Evolutionary conservation across 2,888 invertebrate genomes (phyloP).

Genomic region (Amphipyra tragopoginis): DNA sequence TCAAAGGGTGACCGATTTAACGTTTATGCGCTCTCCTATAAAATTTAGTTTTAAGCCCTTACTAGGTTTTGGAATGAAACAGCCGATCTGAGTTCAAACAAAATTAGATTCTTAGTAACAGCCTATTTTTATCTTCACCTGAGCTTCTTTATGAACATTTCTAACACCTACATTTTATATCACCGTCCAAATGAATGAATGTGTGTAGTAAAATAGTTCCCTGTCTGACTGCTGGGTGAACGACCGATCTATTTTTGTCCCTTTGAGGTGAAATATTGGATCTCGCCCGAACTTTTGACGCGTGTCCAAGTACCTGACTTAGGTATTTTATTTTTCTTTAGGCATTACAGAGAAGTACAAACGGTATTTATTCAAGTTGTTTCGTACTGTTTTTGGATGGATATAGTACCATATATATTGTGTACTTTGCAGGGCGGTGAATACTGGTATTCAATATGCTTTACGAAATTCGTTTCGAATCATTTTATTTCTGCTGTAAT

Average conservation of each 20-base stretch:
- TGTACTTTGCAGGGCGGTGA: too few relatives aligned
- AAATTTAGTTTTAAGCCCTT: too few relatives aligned
- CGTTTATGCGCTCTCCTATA: too few relatives aligned
- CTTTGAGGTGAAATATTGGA: conserved; percentile 60
- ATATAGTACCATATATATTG: too few relatives aligned
- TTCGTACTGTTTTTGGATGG: too few relatives aligned
- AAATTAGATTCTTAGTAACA: not conserved
- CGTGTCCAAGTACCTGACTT: conserved; percentile 41
- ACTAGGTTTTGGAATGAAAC: too few relatives aligned
- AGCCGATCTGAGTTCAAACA: not conserved
- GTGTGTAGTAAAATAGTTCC: conserved; percentile 34
- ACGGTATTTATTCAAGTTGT: not conserved
- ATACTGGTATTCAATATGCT: too few relatives aligned
- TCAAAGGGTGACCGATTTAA: too few relatives aligned
- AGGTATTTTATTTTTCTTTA: conserved; percentile 22
- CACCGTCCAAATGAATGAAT: conserved; percentile 42
- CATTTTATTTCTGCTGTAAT: too few relatives aligned
- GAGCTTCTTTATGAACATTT: not conserved
- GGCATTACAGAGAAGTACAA: not conserved
- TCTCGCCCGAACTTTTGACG: conserved; percentile 48
- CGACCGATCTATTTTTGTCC: conserved; percentile 60
- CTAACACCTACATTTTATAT: conserved; percentile 13
- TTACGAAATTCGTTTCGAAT: too few relatives aligned
- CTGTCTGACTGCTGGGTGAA: conserved; percentile 46
- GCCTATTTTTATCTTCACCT: conserved; percentile 3